Evolutionary conservation across 2,888 invertebrate genomes (phyloP), one percentile per base, ranked within the genome.

Genomic region (Athalia cordata): DNA sequence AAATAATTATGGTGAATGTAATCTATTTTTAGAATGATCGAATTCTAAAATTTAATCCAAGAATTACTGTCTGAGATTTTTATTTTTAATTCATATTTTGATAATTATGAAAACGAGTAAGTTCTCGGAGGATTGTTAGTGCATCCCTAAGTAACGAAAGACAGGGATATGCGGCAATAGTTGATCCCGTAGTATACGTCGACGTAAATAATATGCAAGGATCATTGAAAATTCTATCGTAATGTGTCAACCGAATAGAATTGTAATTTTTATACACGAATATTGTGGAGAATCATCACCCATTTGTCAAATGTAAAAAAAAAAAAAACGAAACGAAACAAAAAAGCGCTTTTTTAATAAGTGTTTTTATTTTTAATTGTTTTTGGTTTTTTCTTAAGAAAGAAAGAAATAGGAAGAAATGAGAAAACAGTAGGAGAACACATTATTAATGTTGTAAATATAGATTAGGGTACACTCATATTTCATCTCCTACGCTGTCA

Each of bases 371-470:
- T 49, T 4, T 62, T n/a, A 9, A 9, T 7, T 64, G 5, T 64
- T 62, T n/a, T 75, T 50, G 3, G 49, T 50, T 11, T 6, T 6
- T 52, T 5, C 62, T 61, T 67, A 43, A 11, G 29, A 11, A 70
- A 11, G 29, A 11, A 70, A 70, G n/a, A 49, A n/a, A 62, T 3
- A 62, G 3, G 4, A 62, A 62, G 15, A 8, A 55, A 55, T 2
- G 29, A 13, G 5, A 62, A 62, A 13, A 72, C 43, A 59, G 47
- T 59, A 47, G 13, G 59, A 72, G 15, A 59, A 45, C 15, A 59
- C 13, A 75, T 75, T 29, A 29, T 29, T 15, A 64, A 52, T 75
- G 62, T 75, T 75, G 75, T 75, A 75, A 75, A 75, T 75, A 75
- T 75, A 75, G 75, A 75, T 45, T 62, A 75, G 75, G 62, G 29